Evolutionary conservation across 2,113 vertebrate species (phyloP), one percentile per base, ranked within the genome.

Genomic region (Urocitellus parryii): DNA sequence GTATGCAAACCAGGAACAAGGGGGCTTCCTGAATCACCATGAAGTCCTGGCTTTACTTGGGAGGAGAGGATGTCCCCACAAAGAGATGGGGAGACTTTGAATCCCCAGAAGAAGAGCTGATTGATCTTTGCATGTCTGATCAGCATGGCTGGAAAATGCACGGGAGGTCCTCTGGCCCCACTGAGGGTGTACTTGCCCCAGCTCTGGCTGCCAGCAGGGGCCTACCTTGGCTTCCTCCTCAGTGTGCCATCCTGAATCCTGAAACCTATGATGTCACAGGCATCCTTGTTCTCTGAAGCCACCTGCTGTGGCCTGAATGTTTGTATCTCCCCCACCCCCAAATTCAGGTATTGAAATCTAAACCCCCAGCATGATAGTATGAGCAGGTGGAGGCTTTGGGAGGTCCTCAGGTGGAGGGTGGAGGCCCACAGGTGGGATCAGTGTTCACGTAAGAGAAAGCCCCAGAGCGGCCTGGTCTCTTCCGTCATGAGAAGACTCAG

Each of bases 121-220:
- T 11, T 0, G 1, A n/a, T 17, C 25, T 22, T 39, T 11, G n/a
- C 16, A 2, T 9, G 1, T 56, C 58, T 14, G 8, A 25, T 32
- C 25, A 37, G 68, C 4, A 1, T 9, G 18, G 72, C 51, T 39
- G 5, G 39, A 20, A 65, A 4, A 16, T 39, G 10, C 1, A 7
- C 29, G 39, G 9, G 39, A 3, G 48, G 25, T 4, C 51, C 32
- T 16, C 39, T 13, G 48, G 39, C 16, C 58, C 73, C 10, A 27
- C 5, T 25, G 10, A 11, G 56, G 70, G 17, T 12, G 3, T 2
- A 25, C 18, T 17, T 48, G n/a, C 27, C 9, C 24, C 48, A 3
- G 12, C 13, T 61, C 53, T 12, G 13, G 48, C 72, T 48, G 48
- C 45, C 22, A 27, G 48, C 29, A 25, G 42, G 27, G 65, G 39